These are phyloP conservation scores for Agonopterix arenella DNA, from an alignment of 2,888 invertebrate species.

Conservation along the genomic window DNA sequence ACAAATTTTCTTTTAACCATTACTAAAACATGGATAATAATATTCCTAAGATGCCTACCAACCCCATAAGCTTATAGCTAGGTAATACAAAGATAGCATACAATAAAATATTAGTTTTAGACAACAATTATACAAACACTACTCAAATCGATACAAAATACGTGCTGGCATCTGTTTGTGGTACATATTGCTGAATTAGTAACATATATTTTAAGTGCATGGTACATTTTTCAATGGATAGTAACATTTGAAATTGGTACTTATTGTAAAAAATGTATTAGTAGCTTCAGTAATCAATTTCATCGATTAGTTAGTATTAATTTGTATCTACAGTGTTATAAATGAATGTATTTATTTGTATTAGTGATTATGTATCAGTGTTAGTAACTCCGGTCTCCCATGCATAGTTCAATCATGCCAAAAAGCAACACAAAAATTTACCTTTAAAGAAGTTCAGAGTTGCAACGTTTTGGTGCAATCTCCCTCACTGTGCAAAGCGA, in stretches of 20 bases:
- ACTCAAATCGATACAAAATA: no score
- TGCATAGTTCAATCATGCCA: constrained; percentile 47
- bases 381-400: constrained; percentile 28
- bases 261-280: background rate
- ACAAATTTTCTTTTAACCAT: no score
- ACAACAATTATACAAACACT: no score
- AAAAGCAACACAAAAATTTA: constrained; percentile 72
- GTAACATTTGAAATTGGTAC: constrained; percentile 8
- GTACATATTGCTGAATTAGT: background rate
- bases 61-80: constrained; percentile 10
- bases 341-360: background rate
- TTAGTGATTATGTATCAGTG: constrained; percentile 3
- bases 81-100: constrained; percentile 7
- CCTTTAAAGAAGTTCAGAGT: constrained; percentile 47
- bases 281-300: no score
- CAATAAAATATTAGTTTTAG: background rate
- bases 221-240: constrained; percentile 46
- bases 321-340: background rate
- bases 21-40: background rate
- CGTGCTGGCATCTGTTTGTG: background rate
- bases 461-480: constrained; percentile 56
- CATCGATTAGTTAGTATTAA: background rate
- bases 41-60: background rate
- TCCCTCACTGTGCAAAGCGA: constrained; percentile 70
- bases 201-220: constrained; percentile 40